phyloP scores from a whole-genome alignment of 2,797 vertebrate genomes.

The Echiichthys vipera region DNA sequence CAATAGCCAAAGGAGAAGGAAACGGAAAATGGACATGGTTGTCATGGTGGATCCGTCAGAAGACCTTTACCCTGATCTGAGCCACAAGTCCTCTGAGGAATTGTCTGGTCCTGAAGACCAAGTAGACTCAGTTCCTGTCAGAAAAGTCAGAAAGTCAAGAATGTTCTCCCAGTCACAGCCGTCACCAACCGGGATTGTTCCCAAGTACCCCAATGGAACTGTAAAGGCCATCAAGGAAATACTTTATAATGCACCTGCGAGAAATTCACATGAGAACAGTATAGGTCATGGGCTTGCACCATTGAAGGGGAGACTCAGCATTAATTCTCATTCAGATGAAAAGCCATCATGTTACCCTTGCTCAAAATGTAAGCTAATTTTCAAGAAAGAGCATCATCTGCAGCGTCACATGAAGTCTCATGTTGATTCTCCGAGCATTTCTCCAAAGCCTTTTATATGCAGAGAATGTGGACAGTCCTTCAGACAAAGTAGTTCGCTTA shows the following conservation, averaged over 20 bases:
- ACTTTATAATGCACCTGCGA: constrained; percentile 86
- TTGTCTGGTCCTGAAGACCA: constrained; percentile 84
- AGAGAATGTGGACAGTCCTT: constrained; percentile 95
- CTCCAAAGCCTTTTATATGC: constrained; percentile 93
- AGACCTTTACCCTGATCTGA: constrained; percentile 85
- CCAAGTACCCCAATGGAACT: constrained; percentile 87
- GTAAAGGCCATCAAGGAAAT: constrained; percentile 92
- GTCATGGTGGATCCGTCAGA: constrained; percentile 95
- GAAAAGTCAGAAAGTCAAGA: constrained; percentile 84
- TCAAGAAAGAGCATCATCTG: constrained; percentile 93
- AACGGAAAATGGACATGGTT: constrained; percentile 97
- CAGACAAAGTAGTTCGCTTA: constrained; percentile 90
- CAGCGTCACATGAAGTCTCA: constrained; percentile 94
- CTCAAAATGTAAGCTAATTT: constrained; percentile 94
- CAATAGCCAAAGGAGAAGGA: constrained; percentile 89
- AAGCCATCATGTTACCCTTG: constrained; percentile 91
- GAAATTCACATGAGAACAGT: constrained; percentile 87
- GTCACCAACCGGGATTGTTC: constrained; percentile 84
- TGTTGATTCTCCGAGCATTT: constrained; percentile 88
- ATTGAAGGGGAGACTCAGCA: constrained; percentile 85
- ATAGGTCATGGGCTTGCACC: constrained; percentile 89
- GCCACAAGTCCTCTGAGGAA: constrained; percentile 75
- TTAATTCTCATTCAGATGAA: constrained; percentile 86
- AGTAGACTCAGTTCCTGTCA: constrained; percentile 76
- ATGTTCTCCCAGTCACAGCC: constrained; percentile 88